Conservation (phyloP, 2,797 vertebrate species). For the Arctocebus calabarensis region DNA sequence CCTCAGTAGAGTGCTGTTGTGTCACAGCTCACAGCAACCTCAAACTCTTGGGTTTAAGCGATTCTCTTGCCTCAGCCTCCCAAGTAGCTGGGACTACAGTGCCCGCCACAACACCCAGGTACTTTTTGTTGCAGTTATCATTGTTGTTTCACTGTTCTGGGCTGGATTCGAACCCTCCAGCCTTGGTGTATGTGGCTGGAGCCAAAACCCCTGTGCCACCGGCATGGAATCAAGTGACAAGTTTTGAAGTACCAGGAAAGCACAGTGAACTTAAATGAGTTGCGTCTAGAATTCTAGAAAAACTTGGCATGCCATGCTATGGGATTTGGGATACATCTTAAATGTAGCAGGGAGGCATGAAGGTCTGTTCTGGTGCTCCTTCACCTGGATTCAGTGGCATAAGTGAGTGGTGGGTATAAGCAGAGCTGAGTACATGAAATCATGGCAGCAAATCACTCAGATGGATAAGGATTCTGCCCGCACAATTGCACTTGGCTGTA, state of each 20-base stretch:
- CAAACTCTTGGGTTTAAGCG: too few relatives aligned
- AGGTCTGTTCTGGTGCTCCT: background rate
- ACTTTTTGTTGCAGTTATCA: too few relatives aligned
- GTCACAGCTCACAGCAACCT: too few relatives aligned
- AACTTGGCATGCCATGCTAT: background rate
- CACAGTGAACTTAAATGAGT: background rate
- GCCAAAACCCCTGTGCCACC: too few relatives aligned
- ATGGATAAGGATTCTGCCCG: fast-evolving
- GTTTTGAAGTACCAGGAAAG: background rate
- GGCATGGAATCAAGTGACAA: background rate
- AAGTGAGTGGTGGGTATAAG: too few relatives aligned
- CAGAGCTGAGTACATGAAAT: background rate
- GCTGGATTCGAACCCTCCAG: too few relatives aligned
- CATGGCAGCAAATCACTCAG: fast-evolving
- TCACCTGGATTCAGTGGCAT: fast-evolving
- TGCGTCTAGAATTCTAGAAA: background rate
- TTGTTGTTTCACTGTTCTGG: too few relatives aligned
- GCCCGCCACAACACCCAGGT: too few relatives aligned
- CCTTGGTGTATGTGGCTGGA: too few relatives aligned
- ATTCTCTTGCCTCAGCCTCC: too few relatives aligned
- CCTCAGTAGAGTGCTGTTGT: too few relatives aligned
- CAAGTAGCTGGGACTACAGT: too few relatives aligned
- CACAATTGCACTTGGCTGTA: background rate
- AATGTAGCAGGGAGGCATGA: background rate
- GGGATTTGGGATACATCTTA: background rate